These are phyloP conservation scores for Popillia japonica DNA, from an alignment of 1,140 invertebrate species.

Conservation along the genomic window DNA sequence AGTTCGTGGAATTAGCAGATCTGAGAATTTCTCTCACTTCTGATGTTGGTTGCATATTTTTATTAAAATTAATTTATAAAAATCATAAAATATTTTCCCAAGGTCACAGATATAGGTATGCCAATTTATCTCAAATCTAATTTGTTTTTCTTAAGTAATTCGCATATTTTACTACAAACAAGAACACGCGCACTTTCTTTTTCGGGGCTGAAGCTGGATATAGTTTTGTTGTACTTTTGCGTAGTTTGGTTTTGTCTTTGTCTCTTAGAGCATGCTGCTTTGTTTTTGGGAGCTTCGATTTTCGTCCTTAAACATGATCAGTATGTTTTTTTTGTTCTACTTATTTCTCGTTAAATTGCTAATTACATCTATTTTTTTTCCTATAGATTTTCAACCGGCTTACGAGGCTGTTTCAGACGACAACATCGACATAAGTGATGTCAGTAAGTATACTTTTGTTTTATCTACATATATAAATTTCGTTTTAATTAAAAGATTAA, in stretches of 20 bases:
- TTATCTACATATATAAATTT: too few relatives aligned
- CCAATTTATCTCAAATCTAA: background rate
- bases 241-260: background rate
- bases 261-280: constrained; percentile 8
- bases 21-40: too few relatives aligned
- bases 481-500: too few relatives aligned
- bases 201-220: background rate
- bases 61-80: too few relatives aligned
- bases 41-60: too few relatives aligned
- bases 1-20: too few relatives aligned
- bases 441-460: constrained; percentile 70
- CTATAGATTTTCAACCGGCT: constrained; percentile 31
- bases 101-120: background rate
- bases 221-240: background rate
- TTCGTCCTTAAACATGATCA: background rate
- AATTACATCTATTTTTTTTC: background rate
- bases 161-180: background rate
- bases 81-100: too few relatives aligned
- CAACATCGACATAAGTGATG: constrained; percentile 75
- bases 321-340: background rate
- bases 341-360: background rate
- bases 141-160: background rate
- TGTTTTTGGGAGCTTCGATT: constrained; percentile 6
- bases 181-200: background rate
- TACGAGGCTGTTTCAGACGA: constrained; percentile 47